Base-by-base conservation (phyloP, 2,888 invertebrate genomes). In the Latheticus oryzae region DNA sequence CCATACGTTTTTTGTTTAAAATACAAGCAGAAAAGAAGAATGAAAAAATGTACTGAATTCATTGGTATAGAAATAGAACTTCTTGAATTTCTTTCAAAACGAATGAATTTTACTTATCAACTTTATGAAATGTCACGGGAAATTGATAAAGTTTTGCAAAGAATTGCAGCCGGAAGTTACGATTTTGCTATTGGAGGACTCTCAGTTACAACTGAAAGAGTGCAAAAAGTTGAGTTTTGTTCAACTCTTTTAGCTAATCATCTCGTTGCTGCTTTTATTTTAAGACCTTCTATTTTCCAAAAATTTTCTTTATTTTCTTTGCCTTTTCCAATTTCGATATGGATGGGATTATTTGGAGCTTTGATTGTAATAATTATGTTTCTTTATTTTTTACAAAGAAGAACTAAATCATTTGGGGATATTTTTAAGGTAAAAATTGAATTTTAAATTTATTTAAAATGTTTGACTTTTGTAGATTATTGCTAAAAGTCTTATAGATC, bases 111-210 rank as follows among this genome's bases (percentile, higher is more conserved):
- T 19, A 28, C 26, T 3, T 12, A 5, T 9, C 3, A n/a, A 15
- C 11, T 43, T 8, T 8, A 2, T 5, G 8, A 30, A n/a, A 5
- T 28, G 3, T 2, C 7, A 2, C 5, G 2, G 4, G 13, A 24
- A n/a, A 2, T 21, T 12, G 23, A 13, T 1, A 19, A 28, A 7
- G 1, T 43, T 2, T 5, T 43, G 7, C 3, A 19, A 9, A 17
- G 19, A 5, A 19, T 45, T 1, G 12, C 4, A n/a, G 7, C 19
- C 2, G 28, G 17, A 16, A 11, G 32, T n/a, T 47, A 23, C n/a
- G 33, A 47, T 21, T 33, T 47, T 21, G 47, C 13, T 7, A 33
- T 47, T 21, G 47, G 47, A 8, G 47, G 47, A 8, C 15, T 47
- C 5, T 21, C 33, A 3, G n/a, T 47, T 9, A 37, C 15, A 2